Evolutionary conservation across 2,888 invertebrate species (phyloP).

Genomic region (Meghimatium bilineatum): DNA sequence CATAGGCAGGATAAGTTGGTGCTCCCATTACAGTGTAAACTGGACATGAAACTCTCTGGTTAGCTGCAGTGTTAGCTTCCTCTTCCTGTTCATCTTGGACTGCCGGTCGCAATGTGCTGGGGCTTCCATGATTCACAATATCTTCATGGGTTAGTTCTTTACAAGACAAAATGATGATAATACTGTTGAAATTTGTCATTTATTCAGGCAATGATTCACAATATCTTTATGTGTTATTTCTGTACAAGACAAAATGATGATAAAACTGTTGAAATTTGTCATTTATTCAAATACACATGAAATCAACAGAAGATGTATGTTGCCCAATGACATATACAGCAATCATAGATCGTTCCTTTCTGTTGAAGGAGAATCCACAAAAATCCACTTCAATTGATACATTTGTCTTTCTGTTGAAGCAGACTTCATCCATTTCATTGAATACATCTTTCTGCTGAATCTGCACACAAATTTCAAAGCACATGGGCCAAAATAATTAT

Average conservation of each 20-base stretch:
- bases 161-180: not conserved
- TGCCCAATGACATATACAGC: not conserved
- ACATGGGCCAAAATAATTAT: no score
- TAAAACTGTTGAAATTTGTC: not conserved
- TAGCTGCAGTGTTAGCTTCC: not conserved
- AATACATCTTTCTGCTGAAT: no score
- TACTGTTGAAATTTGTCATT: no score
- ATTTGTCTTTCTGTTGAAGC: not conserved
- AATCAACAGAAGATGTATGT: not conserved
- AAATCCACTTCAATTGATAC: not conserved
- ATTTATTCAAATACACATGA: no score
- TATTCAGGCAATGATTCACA: not conserved
- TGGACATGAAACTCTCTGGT: conserved; percentile 9
- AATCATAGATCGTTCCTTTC: not conserved
- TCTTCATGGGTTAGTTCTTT: conserved; percentile 8
- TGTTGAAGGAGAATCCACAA: not conserved
- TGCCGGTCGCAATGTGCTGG: not conserved
- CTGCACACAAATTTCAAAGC: no score
- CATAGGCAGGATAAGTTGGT: conserved; percentile 19
- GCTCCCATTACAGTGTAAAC: conserved; percentile 9
- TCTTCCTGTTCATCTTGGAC: not conserved
- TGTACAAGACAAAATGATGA: not conserved
- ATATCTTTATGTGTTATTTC: not conserved
- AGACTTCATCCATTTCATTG: no score
- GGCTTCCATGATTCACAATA: conserved; percentile 5